These are phyloP conservation scores for Discoglossus pictus DNA, from an alignment of 2,797 vertebrate genomes.

Conservation along the genomic window DNA sequence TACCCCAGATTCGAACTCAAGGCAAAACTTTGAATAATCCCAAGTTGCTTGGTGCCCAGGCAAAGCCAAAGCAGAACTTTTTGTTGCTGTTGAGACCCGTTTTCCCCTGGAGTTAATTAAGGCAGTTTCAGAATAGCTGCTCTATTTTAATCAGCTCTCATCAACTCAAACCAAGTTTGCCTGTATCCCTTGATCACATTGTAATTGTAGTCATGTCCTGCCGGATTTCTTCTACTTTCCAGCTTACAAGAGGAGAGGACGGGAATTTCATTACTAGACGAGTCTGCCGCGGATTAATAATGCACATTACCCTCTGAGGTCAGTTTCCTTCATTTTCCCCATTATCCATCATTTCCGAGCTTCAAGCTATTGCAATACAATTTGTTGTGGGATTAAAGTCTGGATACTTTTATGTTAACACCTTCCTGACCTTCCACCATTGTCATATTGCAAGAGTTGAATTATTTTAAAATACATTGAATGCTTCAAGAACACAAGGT, in stretches of 20 bases:
- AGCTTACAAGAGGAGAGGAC: constrained; percentile 2
- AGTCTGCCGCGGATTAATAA: constrained; percentile 29
- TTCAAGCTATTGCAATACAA: background rate
- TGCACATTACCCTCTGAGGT: constrained; percentile 11
- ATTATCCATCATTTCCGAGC: background rate
- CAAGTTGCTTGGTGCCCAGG: constrained; percentile 1
- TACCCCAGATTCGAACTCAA: constrained; percentile 15
- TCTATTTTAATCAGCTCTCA: constrained; percentile 43
- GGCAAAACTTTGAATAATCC: constrained; percentile 22
- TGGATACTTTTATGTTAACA: no score
- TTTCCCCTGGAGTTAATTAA: constrained; percentile 49
- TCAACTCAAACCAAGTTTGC: constrained; percentile 26
- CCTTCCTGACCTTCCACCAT: no score
- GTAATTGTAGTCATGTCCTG: constrained; percentile 45
- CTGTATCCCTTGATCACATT: constrained; percentile 36
- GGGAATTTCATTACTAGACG: constrained; percentile 34
- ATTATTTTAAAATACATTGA: no score
- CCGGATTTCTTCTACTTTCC: constrained; percentile 7
- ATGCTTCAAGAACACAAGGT: no score
- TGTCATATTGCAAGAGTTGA: no score
- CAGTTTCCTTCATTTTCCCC: constrained; percentile 1
- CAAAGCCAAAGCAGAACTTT: background rate
- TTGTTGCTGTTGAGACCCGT: background rate
- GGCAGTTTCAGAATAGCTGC: constrained; percentile 15
- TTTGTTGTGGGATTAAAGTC: background rate